These are phyloP conservation scores for Apogon talboti DNA, from an alignment of 2,797 vertebrate species.

Conservation along the genomic window DNA sequence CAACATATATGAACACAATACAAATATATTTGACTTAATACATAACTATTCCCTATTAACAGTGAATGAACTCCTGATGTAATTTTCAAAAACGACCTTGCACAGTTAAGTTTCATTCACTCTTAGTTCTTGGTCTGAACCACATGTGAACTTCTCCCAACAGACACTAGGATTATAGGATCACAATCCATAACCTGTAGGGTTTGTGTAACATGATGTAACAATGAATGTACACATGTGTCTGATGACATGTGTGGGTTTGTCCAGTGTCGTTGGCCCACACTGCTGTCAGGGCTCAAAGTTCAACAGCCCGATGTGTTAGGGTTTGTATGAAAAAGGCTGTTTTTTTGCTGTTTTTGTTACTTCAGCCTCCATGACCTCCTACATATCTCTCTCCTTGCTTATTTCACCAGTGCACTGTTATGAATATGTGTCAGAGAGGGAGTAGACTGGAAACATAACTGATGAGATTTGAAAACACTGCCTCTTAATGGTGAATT, in stretches of 20 bases:
- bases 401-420: too few relatives aligned
- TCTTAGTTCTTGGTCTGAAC: background rate
- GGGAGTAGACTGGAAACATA: too few relatives aligned
- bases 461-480: too few relatives aligned
- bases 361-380: too few relatives aligned
- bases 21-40: constrained; percentile 15
- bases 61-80: constrained; percentile 5
- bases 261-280: background rate
- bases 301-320: too few relatives aligned
- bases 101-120: constrained; percentile 5
- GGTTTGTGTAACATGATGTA: constrained; percentile 15
- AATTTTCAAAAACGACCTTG: background rate
- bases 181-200: constrained; percentile 12
- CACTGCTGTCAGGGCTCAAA: background rate
- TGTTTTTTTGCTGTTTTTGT: too few relatives aligned
- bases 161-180: constrained; percentile 16
- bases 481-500: too few relatives aligned
- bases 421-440: too few relatives aligned
- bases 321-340: too few relatives aligned
- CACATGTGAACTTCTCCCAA: constrained; percentile 6
- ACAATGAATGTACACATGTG: background rate
- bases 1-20: constrained; percentile 2
- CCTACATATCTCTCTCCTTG: too few relatives aligned
- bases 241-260: background rate
- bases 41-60: constrained; percentile 19